Evolutionary conservation across 2,797 vertebrate species (phyloP).

Genomic region (Eremophila alpestris): DNA sequence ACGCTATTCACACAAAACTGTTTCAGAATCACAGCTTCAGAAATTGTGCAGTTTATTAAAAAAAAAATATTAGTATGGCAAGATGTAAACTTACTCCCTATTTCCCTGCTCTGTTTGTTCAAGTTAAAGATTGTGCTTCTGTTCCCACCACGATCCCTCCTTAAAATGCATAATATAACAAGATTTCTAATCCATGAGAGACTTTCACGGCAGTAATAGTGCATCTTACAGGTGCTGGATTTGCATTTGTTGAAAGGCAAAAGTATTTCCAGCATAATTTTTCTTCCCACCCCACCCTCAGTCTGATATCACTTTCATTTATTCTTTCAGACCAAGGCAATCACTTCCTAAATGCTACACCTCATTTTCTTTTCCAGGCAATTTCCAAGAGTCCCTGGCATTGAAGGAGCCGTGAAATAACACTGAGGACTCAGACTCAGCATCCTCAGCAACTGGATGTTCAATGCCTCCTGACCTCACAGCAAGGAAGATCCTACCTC

Average conservation of each 20-base stretch:
- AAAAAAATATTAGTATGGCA: neutral
- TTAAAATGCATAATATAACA: neutral
- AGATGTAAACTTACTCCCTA: neutral
- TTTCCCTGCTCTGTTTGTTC: neutral
- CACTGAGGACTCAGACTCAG: neutral
- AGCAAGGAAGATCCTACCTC: neutral
- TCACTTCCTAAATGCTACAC: neutral
- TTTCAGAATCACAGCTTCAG: neutral
- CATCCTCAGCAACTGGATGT: neutral
- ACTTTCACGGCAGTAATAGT: neutral
- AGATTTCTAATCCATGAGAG: neutral
- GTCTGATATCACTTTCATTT: neutral
- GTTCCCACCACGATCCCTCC: neutral
- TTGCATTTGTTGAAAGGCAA: neutral
- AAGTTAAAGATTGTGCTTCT: neutral
- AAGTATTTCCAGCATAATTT: neutral
- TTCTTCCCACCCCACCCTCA: neutral
- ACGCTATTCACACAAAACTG: neutral
- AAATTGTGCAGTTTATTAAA: neutral
- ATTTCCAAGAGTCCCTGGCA: neutral
- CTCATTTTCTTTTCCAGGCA: neutral
- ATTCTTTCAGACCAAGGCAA: neutral
- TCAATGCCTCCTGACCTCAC: neutral
- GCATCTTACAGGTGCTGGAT: neutral
- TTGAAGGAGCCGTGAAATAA: neutral